Base-by-base conservation (phyloP, 2,888 invertebrate species). In the Corbicula japonica region DNA sequence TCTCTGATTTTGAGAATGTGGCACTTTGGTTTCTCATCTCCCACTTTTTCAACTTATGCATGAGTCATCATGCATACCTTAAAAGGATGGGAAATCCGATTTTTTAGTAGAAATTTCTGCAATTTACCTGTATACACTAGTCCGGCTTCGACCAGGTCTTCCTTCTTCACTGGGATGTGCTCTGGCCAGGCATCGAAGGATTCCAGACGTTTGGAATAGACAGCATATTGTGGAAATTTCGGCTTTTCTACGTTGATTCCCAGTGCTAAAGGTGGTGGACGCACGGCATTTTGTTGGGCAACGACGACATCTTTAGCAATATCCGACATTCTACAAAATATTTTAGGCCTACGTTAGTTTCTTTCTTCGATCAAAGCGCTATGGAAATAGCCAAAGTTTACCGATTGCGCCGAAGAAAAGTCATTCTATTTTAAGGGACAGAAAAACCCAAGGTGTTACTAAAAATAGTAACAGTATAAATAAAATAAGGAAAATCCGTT, bases 91-190 rank as follows among this genome's bases (percentile, higher is more conserved):
- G 10, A 56, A 56, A 28, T 6, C 23, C 23, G 4, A 5, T 12
- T 4, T 41, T 6, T 8, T 12, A 41, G 6, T 21, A 21, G 8
- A 26, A 60, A n/a, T n/a, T n/a, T n/a, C n/a, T n/a, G n/a, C n/a
- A 48, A n/a, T n/a, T n/a, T 75, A 82, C 82, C 82, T 44, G 82
- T 82, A 26, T 78, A 78, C 2, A 78, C 76, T 0, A 82, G 52
- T 1, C 82, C 82, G 34, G 82, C 82, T 52, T 82, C 78, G 2
- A 63, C 70, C 30, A 82, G 44, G 15, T 34, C 32, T 12, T 78
- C 73, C 34, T 69, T 72, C 15, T 72, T 50, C 8, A 80, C 41
- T 1, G 69, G 73, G 6, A 76, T 30, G 38, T 76, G 60, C 34
- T 63, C 63, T 18, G 72, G 80, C 80, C 80, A 80, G 1, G 30